A percentile compares a stretch with the other conserved stretches of the same genome.
These are phyloP conservation scores for Trachelus tabidus DNA, from an alignment of 2,888 invertebrate genomes.

Conservation along the genomic window DNA sequence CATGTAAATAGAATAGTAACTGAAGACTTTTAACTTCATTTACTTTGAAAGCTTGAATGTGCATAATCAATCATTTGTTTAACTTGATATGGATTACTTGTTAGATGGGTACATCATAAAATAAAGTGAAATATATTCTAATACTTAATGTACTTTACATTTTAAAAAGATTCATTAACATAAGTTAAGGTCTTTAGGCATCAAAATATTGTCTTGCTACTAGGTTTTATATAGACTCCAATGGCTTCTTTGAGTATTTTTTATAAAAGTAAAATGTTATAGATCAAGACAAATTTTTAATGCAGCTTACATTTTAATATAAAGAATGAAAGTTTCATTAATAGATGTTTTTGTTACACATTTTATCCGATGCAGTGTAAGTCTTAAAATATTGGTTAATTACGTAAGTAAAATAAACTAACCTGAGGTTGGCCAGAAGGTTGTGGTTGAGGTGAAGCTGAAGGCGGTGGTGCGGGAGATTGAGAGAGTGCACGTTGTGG, in stretches of 20 bases:
- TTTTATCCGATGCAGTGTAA: background rate
- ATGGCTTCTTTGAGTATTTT: background rate
- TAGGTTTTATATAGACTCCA: background rate
- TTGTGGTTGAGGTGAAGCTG: conserved; percentile 63
- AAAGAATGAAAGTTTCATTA: background rate
- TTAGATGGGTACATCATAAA: too few relatives aligned
- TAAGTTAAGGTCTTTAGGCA: background rate
- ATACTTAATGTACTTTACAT: background rate
- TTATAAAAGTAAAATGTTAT: background rate
- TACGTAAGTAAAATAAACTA: conserved; percentile 8
- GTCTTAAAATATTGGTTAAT: background rate
- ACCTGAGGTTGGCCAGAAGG: conserved; percentile 57
- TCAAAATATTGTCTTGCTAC: background rate
- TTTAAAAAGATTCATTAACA: background rate
- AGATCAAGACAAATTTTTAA: background rate
- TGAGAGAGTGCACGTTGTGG: conserved; percentile 63
- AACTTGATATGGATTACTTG: background rate
- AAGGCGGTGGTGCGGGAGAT: conserved; percentile 63
- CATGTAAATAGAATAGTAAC: background rate
- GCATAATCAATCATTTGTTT: background rate
- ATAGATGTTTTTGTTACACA: background rate
- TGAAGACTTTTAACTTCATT: background rate
- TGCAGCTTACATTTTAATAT: background rate
- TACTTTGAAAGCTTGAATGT: background rate
- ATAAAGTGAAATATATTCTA: too few relatives aligned